Base-by-base conservation (phyloP, 2,113 vertebrate genomes). In the Cyrtonyx montezumae region DNA sequence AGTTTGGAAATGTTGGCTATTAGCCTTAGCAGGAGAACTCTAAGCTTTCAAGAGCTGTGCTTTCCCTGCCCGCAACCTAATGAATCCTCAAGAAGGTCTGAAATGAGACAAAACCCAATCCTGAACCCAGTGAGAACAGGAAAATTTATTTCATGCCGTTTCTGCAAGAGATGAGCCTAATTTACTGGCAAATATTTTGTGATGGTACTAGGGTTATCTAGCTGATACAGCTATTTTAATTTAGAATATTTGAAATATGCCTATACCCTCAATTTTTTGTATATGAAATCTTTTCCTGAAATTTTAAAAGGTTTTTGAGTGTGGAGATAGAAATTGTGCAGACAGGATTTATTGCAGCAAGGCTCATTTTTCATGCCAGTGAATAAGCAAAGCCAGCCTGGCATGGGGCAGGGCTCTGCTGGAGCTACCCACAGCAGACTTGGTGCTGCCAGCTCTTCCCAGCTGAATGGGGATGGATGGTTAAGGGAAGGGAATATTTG, bases 131-230 rank as follows among this genome's bases (percentile, higher is more conserved):
- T 8, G 81, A 76, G 78, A 82, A 66, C 25, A 91, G 68, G 37
- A 80, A 90, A 90, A 90, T 73, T n/a, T 83, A 83, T 90, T 95
- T 87, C 84, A 63, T 28, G 93, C 78, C 71, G 70, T 92, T 88
- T 70, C 59, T 32, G 28, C 14, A 61, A 36, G 9, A 79, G 91
- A 28, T 1, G 2, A 22, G 25, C 85, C 73, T 75, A 85, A 90
- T 84, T 88, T 48, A 30, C 82, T 42, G 59, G 53, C 48, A 87
- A 77, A 59, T 75, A n/a, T 49, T 67, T 90, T 67, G 48, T 62
- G 58, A 53, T 65, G 61, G 36, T 56, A 16, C 62, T 84, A 79
- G n/a, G 36, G 69, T 75, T 78, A 68, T 75, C 65, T 73, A 51
- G 23, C 51, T 16, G 56, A 80, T 91, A 58, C 26, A 36, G 62